Base-by-base conservation (phyloP, 2,113 vertebrate species). In the Bostrychus sinensis region DNA sequence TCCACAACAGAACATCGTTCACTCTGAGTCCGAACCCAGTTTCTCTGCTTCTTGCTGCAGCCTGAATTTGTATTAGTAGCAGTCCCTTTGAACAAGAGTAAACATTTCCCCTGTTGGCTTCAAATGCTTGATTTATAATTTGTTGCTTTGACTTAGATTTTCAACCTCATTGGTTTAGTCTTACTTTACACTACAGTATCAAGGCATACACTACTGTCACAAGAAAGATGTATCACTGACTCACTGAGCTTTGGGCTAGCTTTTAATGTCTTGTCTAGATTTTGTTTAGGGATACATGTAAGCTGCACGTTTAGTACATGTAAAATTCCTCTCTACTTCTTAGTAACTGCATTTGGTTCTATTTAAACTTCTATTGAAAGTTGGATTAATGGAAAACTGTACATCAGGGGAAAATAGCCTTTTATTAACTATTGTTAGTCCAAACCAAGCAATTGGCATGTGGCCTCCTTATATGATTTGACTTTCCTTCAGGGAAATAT, bases 31-130 rank as follows among this genome's bases (percentile, higher is more conserved):
- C 17, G 36, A 25, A 62, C 28, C 38, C 17, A 56, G 12, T n/a
- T 19, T 7, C 38, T 37, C 17, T 17, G 30, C 38, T 19, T 12
- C 23, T 39, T 26, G 4, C 7, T 3, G 4, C 1, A 7, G 25
- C 14, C 37, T 36, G 14, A 23, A 58, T 51, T 39, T 36, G 13
- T 50, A n/a, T 25, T 6, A n/a, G 25, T 4, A 9, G 23, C 19
- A 26, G 41, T 50, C 13, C 63, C 34, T 67, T n/a, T 55, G 23
- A 65, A 58, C 38, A 42, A 38, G 11, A 58, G 7, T 30, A 34
- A 56, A 16, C 7, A 8, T 61, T 7, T 10, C 14, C 39, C 23
- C n/a, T 12, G 42, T 39, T 25, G 12, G 58, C 36, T 66, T 30
- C 36, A 46, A 66, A 53, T 9, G 9, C 12, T 23, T 55, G 32